Base-by-base conservation (phyloP, 2,113 vertebrate species). In the Hyperopisus bebe region DNA sequence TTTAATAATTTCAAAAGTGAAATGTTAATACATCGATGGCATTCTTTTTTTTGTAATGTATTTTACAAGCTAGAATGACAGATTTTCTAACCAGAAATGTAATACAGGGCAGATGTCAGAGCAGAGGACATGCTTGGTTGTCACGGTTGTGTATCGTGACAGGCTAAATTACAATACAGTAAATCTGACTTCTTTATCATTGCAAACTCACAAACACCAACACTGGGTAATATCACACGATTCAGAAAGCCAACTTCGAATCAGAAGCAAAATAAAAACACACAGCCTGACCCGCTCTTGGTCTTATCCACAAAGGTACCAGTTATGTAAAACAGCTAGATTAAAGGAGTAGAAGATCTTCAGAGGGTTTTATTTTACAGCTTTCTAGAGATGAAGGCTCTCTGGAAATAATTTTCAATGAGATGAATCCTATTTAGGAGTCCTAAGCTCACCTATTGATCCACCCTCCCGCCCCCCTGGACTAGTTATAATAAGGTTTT, bases 361-460 rank as follows among this genome's bases (percentile, higher is more conserved):
- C 77, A 42, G 35, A 62, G 13, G 70, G 46, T 77, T 55, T 55
- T 66, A 89, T 62, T 82, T 85, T 74, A 24, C 44, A 47, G 51
- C 46, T 50, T 86, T 87, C 58, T 27, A 44, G 51, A 89, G 31
- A 85, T 77, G 11, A 17, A 77, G 55, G 50, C 13, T 47, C 31
- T 88, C 85, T 8, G 24, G 50, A 88, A 83, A 88, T 83, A 27
- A 88, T 82, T 21, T 87, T 46, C 27, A 89, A 83, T 39, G 74
- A 89, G 27, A 51, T 5, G 21, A 48, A 86, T 47, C 84, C 24
- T n/a, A 24, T 86, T 86, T 50, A 86, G 24, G 17, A 53, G 47
- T 27, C 50, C 47, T 87, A 86, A 90, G 66, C 80, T 35, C 84
- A 35, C 83, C n/a, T 85, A 85, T 89, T 66, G 58, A 88, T 88